phyloP scores from a whole-genome alignment of 1,140 invertebrate genomes.

The Leguminivora glycinivorella region DNA sequence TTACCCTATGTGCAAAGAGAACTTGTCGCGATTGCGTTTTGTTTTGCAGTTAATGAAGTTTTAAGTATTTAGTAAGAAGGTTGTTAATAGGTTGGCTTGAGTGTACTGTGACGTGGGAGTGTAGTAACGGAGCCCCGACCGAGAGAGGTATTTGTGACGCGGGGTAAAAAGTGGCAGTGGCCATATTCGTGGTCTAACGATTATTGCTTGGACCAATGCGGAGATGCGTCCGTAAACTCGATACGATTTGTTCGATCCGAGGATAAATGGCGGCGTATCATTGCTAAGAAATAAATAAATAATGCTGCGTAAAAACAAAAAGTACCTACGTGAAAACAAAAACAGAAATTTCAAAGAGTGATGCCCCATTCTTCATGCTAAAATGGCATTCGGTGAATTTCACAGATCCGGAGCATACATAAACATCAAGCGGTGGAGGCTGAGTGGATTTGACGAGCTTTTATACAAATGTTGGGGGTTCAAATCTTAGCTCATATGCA shows the following conservation, averaged over 20 bases:
- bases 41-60: not conserved
- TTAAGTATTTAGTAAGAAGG: not conserved
- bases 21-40: not conserved
- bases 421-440: too few species aligned
- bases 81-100: not conserved
- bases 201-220: constrained; percentile 22
- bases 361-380: not conserved
- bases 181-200: constrained; percentile 24
- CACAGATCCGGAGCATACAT: too few species aligned
- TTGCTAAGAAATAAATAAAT: not conserved
- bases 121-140: constrained; percentile 23
- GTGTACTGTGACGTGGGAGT: constrained; percentile 1
- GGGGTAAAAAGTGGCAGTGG: constrained; percentile 19
- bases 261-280: not conserved
- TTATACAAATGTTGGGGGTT: too few species aligned
- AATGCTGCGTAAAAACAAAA: not conserved
- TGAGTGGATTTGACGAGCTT: too few species aligned
- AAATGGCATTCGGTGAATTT: too few species aligned
- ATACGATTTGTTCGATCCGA: not conserved
- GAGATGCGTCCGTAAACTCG: constrained; percentile 16
- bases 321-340: not conserved
- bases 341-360: too few species aligned
- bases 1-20: not conserved
- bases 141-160: constrained; percentile 19
- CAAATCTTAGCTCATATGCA: too few species aligned